A percentile compares a stretch with the other conserved stretches of the same genome.
phyloP scores from a whole-genome alignment of 2,113 vertebrate genomes.

The Neotragus moschatus region DNA sequence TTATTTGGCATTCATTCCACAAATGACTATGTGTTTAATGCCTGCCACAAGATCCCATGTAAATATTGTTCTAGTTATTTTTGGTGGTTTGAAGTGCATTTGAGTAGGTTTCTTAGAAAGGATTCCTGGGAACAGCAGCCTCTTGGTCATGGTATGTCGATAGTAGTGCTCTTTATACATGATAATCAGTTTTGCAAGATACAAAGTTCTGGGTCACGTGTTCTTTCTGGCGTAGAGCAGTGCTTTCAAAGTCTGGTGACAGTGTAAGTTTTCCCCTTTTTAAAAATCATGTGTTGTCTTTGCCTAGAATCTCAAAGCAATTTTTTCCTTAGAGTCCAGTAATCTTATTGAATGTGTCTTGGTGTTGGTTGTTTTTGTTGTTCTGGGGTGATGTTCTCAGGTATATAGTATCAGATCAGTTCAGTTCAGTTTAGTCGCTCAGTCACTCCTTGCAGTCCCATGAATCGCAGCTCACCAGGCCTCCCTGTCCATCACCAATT shows the following conservation, averaged over 20 bases:
- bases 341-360: not conserved
- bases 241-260: not conserved
- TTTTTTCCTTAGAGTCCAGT: not conserved
- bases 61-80: not conserved
- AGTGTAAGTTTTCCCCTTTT: not conserved
- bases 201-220: not conserved
- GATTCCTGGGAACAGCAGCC: not conserved
- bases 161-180: not conserved
- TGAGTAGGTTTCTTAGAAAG: not conserved
- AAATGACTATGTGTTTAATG: not conserved
- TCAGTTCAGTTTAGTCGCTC: no score
- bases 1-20: not conserved
- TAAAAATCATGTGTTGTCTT: not conserved
- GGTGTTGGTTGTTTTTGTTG: not conserved
- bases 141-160: not conserved
- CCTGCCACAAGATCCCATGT: not conserved
- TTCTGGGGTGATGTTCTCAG: not conserved
- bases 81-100: not conserved
- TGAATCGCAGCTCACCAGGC: no score
- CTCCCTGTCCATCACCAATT: no score
- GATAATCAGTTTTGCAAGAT: not conserved
- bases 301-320: not conserved
- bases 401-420: not conserved
- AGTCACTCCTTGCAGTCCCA: no score
- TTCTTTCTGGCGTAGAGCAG: not conserved